phyloP scores from a whole-genome alignment of 2,888 invertebrate species.

The Coecobrya sp. region DNA sequence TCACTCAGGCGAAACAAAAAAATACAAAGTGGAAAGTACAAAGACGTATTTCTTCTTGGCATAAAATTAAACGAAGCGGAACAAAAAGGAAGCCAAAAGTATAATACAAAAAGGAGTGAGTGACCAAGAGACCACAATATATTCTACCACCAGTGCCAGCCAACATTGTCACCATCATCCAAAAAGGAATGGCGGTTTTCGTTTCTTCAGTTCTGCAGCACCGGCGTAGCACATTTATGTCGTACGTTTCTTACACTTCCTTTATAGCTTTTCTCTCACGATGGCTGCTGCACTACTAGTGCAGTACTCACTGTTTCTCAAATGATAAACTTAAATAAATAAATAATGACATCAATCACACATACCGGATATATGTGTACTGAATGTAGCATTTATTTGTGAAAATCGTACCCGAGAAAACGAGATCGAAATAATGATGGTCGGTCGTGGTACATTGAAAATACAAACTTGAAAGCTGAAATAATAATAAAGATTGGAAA shows the following conservation, averaged over 20 bases:
- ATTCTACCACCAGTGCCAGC: neutral
- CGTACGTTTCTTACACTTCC: neutral
- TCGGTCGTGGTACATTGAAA: neutral
- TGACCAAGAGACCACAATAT: slow-evolving; percentile 46
- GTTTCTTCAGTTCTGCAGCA: neutral
- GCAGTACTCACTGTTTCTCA: neutral
- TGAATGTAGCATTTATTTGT: neutral
- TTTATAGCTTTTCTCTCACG: neutral
- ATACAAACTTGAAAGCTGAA: neutral
- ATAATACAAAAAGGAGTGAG: slow-evolving; percentile 9
- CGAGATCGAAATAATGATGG: neutral
- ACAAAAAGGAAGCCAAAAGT: slow-evolving; percentile 60
- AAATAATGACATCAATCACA: slow-evolving; percentile 2
- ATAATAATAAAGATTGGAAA: neutral
- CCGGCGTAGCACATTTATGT: neutral
- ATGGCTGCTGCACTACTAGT: neutral
- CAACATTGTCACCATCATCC: neutral
- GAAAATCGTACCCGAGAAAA: neutral
- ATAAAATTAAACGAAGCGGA: slow-evolving; percentile 77
- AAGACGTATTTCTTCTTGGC: slow-evolving; percentile 72
- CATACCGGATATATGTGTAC: neutral
- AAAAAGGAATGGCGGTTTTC: neutral
- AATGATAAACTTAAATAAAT: slow-evolving; percentile 28
- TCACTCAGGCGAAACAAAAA: slow-evolving; percentile 67
- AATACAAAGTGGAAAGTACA: slow-evolving; percentile 25